phyloP scores from a whole-genome alignment of 2,797 vertebrate genomes.

The Poeciliopsis gracilis region DNA sequence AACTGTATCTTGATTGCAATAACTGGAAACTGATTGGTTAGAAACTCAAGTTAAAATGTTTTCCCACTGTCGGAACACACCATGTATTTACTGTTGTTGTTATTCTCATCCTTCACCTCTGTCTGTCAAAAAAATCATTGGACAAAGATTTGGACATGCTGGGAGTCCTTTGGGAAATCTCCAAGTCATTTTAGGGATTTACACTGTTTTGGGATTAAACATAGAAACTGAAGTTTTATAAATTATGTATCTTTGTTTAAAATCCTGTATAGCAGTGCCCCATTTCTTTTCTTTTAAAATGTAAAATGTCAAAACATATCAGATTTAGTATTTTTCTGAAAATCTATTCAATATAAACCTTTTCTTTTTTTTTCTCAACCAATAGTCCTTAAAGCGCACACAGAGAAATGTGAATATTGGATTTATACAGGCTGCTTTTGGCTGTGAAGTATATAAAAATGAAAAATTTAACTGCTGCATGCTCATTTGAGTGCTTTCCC shows the following conservation, averaged over 20 bases:
- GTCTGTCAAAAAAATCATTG: not conserved
- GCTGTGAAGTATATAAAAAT: constrained; percentile 29
- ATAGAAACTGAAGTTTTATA: not conserved
- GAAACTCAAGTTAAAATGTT: not conserved
- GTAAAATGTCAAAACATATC: not conserved
- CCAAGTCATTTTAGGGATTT: not conserved
- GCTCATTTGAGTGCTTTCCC: constrained; percentile 24
- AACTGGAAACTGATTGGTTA: not conserved
- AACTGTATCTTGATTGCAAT: not conserved
- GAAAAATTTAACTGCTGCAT: constrained; percentile 31
- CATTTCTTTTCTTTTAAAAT: not conserved
- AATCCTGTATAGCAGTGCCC: not conserved
- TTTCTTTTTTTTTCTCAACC: not conserved
- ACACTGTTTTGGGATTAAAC: not conserved
- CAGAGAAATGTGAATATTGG: constrained; percentile 24
- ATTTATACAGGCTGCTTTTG: constrained; percentile 28
- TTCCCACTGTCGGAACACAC: not conserved
- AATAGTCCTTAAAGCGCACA: constrained; percentile 1
- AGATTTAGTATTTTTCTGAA: not conserved
- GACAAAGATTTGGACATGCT: not conserved
- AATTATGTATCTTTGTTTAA: not conserved
- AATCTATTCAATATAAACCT: not conserved
- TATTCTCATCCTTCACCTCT: not conserved
- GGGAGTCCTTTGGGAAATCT: not conserved
- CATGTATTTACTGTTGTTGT: not conserved